Percentiles rank a stretch among this genome's conserved stretches.
Conservation (phyloP, 2,888 invertebrate genomes). For the Xanthostigma xanthostigma region DNA sequence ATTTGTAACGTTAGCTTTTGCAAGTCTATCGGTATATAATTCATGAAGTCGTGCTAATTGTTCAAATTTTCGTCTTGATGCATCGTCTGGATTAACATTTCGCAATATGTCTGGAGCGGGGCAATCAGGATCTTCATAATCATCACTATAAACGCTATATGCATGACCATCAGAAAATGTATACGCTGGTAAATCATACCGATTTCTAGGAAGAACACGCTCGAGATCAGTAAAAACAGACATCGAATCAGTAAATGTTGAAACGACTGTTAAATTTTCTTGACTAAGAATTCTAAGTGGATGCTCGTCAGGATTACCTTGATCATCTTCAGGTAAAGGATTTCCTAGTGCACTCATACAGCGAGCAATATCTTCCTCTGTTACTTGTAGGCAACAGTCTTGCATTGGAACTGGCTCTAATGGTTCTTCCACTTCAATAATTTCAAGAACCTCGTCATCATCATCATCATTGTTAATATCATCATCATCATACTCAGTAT, state of each 20-base stretch:
- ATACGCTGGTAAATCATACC: constrained; percentile 34
- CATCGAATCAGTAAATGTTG: constrained; percentile 70
- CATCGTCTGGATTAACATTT: constrained; percentile 23
- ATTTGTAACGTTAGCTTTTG: constrained; percentile 54
- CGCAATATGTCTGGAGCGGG: constrained; percentile 20
- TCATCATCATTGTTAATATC: constrained; percentile 34
- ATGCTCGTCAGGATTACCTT: constrained; percentile 59
- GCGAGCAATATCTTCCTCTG: constrained; percentile 81
- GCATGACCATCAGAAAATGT: constrained; percentile 15
- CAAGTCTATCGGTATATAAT: constrained; percentile 62
- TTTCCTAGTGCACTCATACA: constrained; percentile 65
- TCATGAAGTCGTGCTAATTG: constrained; percentile 69
- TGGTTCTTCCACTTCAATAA: constrained; percentile 65
- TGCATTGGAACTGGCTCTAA: constrained; percentile 74
- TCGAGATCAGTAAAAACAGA: constrained; percentile 51
- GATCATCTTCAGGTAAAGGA: constrained; percentile 55
- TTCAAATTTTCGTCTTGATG: constrained; percentile 48
- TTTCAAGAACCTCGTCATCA: constrained; percentile 62
- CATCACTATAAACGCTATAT: constrained; percentile 39
- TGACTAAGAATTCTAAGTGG: constrained; percentile 78
- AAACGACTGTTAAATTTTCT: constrained; percentile 80
- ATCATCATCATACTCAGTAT: constrained; percentile 40
- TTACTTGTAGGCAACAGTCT: constrained; percentile 78
- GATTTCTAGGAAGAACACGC: constrained; percentile 45
- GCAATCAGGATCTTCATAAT: constrained; percentile 32